A percentile compares a stretch with the other conserved stretches of the same genome.
Conservation (phyloP, 2,888 invertebrate species). For the Trileptium ribeirensis region DNA sequence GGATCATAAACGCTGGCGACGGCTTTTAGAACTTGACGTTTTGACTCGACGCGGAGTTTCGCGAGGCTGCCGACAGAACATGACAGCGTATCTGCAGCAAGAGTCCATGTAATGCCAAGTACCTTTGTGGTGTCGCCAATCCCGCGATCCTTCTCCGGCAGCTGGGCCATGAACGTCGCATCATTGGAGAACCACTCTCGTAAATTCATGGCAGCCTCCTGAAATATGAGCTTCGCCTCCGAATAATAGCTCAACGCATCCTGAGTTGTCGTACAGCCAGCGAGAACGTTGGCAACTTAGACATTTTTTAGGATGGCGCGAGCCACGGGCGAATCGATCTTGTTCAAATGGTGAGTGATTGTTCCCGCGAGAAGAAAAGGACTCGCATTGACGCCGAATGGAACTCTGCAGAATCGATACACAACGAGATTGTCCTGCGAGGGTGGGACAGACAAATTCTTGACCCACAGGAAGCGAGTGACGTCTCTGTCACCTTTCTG, state of each 20-base stretch:
- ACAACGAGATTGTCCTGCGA: slow-evolving; percentile 29
- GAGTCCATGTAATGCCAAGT: no score
- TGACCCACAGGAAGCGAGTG: slow-evolving; percentile 10
- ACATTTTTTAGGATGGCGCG: not conserved
- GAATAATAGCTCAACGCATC: not conserved
- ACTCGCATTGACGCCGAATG: slow-evolving; percentile 33
- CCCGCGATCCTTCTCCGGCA: no score
- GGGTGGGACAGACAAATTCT: slow-evolving; percentile 1
- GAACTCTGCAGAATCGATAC: slow-evolving; percentile 34
- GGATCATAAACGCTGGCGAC: slow-evolving; percentile 37
- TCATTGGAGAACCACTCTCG: no score
- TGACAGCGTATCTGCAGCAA: no score
- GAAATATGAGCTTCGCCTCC: no score
- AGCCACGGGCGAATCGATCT: not conserved
- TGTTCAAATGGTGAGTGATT: slow-evolving; percentile 26
- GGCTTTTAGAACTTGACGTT: slow-evolving; percentile 29
- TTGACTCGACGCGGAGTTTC: slow-evolving; percentile 19
- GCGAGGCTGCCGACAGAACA: not conserved
- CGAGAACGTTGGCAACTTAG: not conserved
- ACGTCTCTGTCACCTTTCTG: slow-evolving; percentile 30
- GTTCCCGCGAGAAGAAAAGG: slow-evolving; percentile 33
- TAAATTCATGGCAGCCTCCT: no score
- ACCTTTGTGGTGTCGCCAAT: no score
- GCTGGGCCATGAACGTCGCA: no score
- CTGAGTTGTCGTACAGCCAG: not conserved